These are phyloP conservation scores for Drosophila lacertosa DNA, from an alignment of 1,140 invertebrate species.

Conservation along the genomic window DNA sequence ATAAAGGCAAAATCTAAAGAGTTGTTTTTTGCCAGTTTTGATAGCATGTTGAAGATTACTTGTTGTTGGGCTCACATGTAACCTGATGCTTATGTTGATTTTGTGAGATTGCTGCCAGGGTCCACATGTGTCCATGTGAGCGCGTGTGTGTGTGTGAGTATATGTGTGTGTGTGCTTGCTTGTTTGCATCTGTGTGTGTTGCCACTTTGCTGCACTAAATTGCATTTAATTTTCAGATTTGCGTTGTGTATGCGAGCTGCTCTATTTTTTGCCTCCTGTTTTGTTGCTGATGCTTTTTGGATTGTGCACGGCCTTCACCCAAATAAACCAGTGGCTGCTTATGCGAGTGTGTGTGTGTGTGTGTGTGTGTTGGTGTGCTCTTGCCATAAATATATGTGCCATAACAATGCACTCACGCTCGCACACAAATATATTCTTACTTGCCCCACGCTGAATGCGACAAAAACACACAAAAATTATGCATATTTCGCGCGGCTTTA, in stretches of 20 bases:
- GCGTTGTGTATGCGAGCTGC: conserved; percentile 36
- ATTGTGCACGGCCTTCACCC: conserved; percentile 64
- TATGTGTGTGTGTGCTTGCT: conserved; percentile 31
- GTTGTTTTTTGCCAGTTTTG: conserved; percentile 48
- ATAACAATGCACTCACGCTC: conserved; percentile 60
- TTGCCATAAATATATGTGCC: conserved; percentile 77
- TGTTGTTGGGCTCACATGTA: conserved; percentile 31
- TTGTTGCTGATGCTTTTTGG: conserved; percentile 36
- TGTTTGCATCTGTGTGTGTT: conserved; percentile 49
- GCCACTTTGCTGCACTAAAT: conserved; percentile 80
- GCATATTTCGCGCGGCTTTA: conserved; percentile 74
- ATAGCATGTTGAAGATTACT: background rate
- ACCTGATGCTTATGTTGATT: conserved; percentile 56
- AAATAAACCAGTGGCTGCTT: conserved; percentile 61
- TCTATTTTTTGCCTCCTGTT: conserved; percentile 20
- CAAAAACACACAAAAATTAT: conserved; percentile 60
- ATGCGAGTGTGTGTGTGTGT: conserved; percentile 33
- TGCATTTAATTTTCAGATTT: conserved; percentile 81
- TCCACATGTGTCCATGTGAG: conserved; percentile 18
- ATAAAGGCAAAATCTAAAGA: conserved; percentile 46
- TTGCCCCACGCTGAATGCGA: conserved; percentile 41
- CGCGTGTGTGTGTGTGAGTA: conserved; percentile 52
- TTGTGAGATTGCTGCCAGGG: conserved; percentile 36
- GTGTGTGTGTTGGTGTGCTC: conserved; percentile 45
- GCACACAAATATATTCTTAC: conserved; percentile 19